Conservation (phyloP, 2,888 invertebrate genomes). For the Erebia epiphron region DNA sequence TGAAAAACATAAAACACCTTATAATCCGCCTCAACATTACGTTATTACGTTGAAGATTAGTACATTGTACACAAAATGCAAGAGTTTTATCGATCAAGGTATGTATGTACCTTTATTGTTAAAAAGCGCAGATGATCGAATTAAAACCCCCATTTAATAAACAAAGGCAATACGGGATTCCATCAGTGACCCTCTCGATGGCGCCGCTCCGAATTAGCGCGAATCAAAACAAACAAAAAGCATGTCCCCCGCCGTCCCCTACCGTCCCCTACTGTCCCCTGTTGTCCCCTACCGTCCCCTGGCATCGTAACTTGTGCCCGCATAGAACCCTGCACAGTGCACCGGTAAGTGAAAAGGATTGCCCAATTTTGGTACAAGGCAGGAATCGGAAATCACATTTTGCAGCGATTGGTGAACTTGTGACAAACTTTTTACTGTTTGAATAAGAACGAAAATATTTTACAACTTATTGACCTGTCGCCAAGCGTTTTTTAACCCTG, state of each 20-base stretch:
- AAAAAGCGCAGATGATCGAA: constrained; percentile 15
- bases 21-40: too few relatives aligned
- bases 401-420: too few relatives aligned
- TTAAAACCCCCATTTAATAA: constrained; percentile 12
- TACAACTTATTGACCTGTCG: too few relatives aligned
- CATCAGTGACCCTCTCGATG: constrained; percentile 8
- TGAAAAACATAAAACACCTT: too few relatives aligned
- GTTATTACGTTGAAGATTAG: too few relatives aligned
- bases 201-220: constrained; percentile 15
- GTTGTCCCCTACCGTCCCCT: constrained; percentile 9
- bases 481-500: too few relatives aligned
- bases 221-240: constrained; percentile 20
- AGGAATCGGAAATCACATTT: too few relatives aligned
- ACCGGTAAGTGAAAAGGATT: constrained; percentile 8
- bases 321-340: background rate
- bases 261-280: too few relatives aligned
- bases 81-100: too few relatives aligned
- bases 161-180: constrained; percentile 18
- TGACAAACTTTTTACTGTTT: too few relatives aligned
- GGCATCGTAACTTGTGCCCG: constrained; percentile 4
- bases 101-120: background rate
- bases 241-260: constrained; percentile 3
- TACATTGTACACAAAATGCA: too few relatives aligned
- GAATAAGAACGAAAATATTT: too few relatives aligned
- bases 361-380: background rate